phyloP scores from a whole-genome alignment of 2,888 invertebrate genomes.

The Pristionchus fissidentatus region DNA sequence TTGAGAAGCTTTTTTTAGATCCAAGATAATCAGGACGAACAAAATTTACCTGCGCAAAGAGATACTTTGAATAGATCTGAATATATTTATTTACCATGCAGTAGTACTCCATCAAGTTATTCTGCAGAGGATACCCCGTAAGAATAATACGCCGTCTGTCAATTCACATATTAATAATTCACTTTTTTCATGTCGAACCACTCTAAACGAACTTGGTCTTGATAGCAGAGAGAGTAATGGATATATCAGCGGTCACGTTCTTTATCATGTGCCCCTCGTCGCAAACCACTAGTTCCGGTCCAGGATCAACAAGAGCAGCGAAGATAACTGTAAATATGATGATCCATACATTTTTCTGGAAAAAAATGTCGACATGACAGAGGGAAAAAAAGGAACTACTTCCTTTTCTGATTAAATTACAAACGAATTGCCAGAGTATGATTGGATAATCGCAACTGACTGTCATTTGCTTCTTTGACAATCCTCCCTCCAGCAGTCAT shows the following conservation, averaged over 20 bases:
- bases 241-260: slow-evolving; percentile 96
- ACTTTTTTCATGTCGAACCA: not conserved
- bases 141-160: slow-evolving; percentile 90
- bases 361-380: no score
- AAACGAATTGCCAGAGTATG: not conserved
- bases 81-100: slow-evolving; percentile 80
- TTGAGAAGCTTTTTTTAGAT: slow-evolving; percentile 94
- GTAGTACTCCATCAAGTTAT: slow-evolving; percentile 86
- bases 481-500: slow-evolving; percentile 58
- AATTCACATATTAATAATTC: slow-evolving; percentile 47
- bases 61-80: slow-evolving; percentile 83
- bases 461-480: slow-evolving; percentile 55
- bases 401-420: no score
- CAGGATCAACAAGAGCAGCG: slow-evolving; percentile 85
- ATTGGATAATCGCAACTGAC: slow-evolving; percentile 50
- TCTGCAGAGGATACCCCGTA: slow-evolving; percentile 97
- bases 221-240: slow-evolving; percentile 93
- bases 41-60: slow-evolving; percentile 82
- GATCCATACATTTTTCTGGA: not conserved
- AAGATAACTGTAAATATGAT: slow-evolving; percentile 57
- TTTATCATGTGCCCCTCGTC: slow-evolving; percentile 98
- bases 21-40: slow-evolving; percentile 97
- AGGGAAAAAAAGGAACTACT: no score
- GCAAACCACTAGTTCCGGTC: slow-evolving; percentile 93
- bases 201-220: slow-evolving; percentile 81